Conservation (phyloP, 1,140 invertebrate species). For the Trissolcus basalis region DNA sequence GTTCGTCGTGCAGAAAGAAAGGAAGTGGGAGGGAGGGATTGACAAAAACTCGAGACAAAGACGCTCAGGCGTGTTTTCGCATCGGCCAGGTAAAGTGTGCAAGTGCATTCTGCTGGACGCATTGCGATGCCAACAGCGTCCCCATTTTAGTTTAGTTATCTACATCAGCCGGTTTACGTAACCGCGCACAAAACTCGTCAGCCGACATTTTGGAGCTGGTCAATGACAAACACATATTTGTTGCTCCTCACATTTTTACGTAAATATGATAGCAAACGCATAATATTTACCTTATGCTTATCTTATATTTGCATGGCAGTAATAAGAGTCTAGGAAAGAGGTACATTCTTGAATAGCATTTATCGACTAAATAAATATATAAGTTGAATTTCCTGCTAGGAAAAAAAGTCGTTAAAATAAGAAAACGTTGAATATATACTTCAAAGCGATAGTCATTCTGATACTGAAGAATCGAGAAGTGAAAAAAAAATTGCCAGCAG, state of each 20-base stretch:
- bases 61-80: slow-evolving; percentile 61
- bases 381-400: too few relatives aligned
- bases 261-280: neutral
- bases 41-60: slow-evolving; percentile 21
- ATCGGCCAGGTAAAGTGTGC: slow-evolving; percentile 59
- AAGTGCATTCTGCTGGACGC: slow-evolving; percentile 69
- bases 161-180: slow-evolving; percentile 74
- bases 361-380: too few relatives aligned
- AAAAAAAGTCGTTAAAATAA: too few relatives aligned
- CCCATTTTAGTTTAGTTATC: slow-evolving; percentile 72
- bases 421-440: too few relatives aligned
- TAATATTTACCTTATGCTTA: too few relatives aligned
- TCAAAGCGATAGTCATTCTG: too few relatives aligned
- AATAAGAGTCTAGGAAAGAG: too few relatives aligned
- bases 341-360: too few relatives aligned
- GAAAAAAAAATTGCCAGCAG: too few relatives aligned
- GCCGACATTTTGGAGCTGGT: slow-evolving; percentile 69
- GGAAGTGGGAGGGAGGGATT: slow-evolving; percentile 15
- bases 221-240: slow-evolving; percentile 58
- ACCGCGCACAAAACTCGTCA: slow-evolving; percentile 71
- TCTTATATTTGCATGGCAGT: neutral
- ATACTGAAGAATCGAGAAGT: too few relatives aligned
- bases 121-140: slow-evolving; percentile 66
- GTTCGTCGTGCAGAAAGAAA: slow-evolving; percentile 39
- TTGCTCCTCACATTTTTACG: neutral